These are phyloP conservation scores for Tenebrio molitor DNA, from an alignment of 1,140 invertebrate species.

Conservation along the genomic window DNA sequence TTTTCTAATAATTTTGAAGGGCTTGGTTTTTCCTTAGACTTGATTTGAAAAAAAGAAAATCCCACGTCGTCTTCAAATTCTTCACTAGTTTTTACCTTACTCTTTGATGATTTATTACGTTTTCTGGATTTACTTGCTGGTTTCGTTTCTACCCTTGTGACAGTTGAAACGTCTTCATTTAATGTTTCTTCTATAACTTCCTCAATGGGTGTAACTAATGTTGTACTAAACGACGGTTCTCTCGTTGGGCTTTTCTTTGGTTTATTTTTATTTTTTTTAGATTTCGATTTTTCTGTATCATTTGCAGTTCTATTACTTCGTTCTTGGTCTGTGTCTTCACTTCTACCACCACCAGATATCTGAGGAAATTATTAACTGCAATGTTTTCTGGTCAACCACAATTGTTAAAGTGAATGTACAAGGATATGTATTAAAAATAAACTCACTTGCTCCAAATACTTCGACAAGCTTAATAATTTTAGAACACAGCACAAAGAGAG, in stretches of 20 bases:
- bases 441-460: constrained; percentile 51
- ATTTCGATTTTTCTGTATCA: constrained; percentile 25
- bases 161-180: constrained; percentile 49
- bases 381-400: no score
- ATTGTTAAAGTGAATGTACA: constrained; percentile 16
- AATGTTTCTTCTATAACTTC: constrained; percentile 57
- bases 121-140: constrained; percentile 4
- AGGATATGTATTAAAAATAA: constrained; percentile 24
- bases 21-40: background rate
- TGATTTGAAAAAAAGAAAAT: constrained; percentile 46
- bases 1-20: no score
- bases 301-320: background rate
- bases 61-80: constrained; percentile 25
- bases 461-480: constrained; percentile 46
- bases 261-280: constrained; percentile 6
- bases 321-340: constrained; percentile 7
- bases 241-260: constrained; percentile 45
- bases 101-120: constrained; percentile 33
- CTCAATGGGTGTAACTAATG: constrained; percentile 55
- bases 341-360: constrained; percentile 45
- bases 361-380: constrained; percentile 28
- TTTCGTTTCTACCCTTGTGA: constrained; percentile 14
- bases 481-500: constrained; percentile 31
- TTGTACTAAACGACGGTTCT: constrained; percentile 57
- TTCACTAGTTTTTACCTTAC: constrained; percentile 21